Conservation (phyloP, 1,140 invertebrate genomes). For the Eumaeus atala region DNA sequence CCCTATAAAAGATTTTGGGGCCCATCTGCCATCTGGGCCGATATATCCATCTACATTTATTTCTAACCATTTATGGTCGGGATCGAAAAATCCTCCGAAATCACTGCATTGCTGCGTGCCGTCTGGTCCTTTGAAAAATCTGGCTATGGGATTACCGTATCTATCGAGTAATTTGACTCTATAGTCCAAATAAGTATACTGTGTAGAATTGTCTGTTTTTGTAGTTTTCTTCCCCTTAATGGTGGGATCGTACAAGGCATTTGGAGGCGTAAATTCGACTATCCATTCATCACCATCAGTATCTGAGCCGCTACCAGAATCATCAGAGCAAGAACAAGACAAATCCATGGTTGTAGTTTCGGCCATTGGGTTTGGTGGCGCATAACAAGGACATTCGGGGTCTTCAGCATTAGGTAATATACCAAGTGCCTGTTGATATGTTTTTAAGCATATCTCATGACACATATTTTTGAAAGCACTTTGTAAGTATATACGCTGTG, state of each 20-base stretch:
- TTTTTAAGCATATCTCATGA: slow-evolving; percentile 60
- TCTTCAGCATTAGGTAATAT: slow-evolving; percentile 50
- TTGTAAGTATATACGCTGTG: slow-evolving; percentile 54
- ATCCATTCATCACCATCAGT: slow-evolving; percentile 65
- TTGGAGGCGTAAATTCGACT: slow-evolving; percentile 62
- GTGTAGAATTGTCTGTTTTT: slow-evolving; percentile 37
- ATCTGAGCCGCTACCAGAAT: slow-evolving; percentile 39
- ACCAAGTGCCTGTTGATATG: slow-evolving; percentile 61
- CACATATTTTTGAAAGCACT: slow-evolving; percentile 60
- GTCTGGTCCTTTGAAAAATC: slow-evolving; percentile 60
- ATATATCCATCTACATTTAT: slow-evolving; percentile 59
- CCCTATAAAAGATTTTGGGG: slow-evolving; percentile 49
- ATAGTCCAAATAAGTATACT: slow-evolving; percentile 60
- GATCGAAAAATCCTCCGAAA: slow-evolving; percentile 61
- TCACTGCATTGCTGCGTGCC: slow-evolving; percentile 62
- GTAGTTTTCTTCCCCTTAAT: slow-evolving; percentile 47
- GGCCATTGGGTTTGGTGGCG: slow-evolving; percentile 31
- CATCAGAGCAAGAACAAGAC: slow-evolving; percentile 58
- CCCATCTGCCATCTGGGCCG: slow-evolving; percentile 56
- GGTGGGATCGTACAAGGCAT: slow-evolving; percentile 49
- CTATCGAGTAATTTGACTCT: slow-evolving; percentile 55
- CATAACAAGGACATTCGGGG: slow-evolving; percentile 50
- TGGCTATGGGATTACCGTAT: slow-evolving; percentile 52
- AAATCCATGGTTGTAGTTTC: slow-evolving; percentile 37
- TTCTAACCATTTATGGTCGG: slow-evolving; percentile 55